These are phyloP conservation scores for Pimephales promelas DNA, from an alignment of 2,113 vertebrate species.

Conservation along the genomic window DNA sequence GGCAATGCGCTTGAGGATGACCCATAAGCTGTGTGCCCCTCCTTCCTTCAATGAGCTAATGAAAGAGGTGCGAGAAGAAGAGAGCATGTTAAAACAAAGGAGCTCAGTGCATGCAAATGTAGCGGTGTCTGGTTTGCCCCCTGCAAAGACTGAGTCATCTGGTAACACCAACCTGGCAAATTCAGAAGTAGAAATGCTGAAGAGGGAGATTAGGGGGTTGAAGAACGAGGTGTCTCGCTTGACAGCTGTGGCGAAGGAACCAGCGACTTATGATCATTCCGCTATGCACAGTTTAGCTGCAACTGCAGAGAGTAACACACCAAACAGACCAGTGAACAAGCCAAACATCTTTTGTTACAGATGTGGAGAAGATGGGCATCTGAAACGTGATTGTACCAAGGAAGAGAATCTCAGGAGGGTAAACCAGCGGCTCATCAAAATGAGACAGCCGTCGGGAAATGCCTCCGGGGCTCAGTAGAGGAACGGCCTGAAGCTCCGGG, in stretches of 20 bases:
- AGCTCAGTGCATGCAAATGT: neutral
- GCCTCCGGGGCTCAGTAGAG: constrained; percentile 37
- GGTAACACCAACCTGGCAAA: neutral
- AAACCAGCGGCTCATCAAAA: constrained; percentile 45
- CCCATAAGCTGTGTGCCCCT: constrained; percentile 2
- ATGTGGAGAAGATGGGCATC: constrained; percentile 51
- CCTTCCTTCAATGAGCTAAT: constrained; percentile 1
- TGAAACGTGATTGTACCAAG: constrained; percentile 27
- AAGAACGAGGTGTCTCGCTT: neutral
- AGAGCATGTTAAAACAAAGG: neutral
- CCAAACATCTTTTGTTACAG: constrained; percentile 50
- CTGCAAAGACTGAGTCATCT: neutral
- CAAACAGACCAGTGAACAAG: neutral
- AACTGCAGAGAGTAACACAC: neutral
- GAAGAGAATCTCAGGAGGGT: constrained; percentile 44
- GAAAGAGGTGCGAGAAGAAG: constrained; percentile 4
- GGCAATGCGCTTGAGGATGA: constrained; percentile 9
- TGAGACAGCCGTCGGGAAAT: constrained; percentile 44
- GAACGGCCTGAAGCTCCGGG: constrained; percentile 36
- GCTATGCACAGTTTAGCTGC: neutral
- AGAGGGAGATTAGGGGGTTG: neutral
- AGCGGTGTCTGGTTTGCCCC: neutral
- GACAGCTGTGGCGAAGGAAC: neutral
- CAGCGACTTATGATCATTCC: neutral
- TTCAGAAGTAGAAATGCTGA: constrained; percentile 17